Evolutionary conservation across 2,797 vertebrate species (phyloP).

Genomic region (Streptopelia turtur): DNA sequence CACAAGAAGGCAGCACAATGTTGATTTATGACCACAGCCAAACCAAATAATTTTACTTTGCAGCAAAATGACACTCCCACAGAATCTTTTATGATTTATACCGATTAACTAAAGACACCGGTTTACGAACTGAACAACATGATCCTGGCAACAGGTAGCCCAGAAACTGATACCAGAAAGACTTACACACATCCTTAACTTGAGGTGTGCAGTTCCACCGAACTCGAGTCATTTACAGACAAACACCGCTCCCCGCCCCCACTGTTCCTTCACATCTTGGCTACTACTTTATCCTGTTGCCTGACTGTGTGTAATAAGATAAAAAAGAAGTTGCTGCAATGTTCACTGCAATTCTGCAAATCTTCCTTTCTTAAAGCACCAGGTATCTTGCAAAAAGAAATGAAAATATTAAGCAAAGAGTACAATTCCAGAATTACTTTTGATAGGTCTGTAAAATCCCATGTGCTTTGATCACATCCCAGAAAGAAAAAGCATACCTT

Average conservation of each 20-base stretch:
- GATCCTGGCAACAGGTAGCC: neutral
- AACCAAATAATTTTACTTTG: neutral
- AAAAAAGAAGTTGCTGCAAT: neutral
- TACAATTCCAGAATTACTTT: neutral
- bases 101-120: neutral
- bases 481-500: slow-evolving; percentile 80
- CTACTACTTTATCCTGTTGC: neutral
- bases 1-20: neutral
- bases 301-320: neutral
- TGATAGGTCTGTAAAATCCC: neutral
- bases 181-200: accelerated
- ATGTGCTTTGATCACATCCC: neutral
- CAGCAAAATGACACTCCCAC: neutral
- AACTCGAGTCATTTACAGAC: neutral
- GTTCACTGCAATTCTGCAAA: neutral
- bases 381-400: neutral
- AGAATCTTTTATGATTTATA: neutral
- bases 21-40: neutral
- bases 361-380: neutral
- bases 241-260: accelerated
- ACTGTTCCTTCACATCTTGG: neutral
- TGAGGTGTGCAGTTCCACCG: neutral
- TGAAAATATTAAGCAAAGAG: neutral
- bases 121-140: neutral
- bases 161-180: neutral